Conservation (phyloP, 2,888 invertebrate species). For the Eristalinus aeneus region DNA sequence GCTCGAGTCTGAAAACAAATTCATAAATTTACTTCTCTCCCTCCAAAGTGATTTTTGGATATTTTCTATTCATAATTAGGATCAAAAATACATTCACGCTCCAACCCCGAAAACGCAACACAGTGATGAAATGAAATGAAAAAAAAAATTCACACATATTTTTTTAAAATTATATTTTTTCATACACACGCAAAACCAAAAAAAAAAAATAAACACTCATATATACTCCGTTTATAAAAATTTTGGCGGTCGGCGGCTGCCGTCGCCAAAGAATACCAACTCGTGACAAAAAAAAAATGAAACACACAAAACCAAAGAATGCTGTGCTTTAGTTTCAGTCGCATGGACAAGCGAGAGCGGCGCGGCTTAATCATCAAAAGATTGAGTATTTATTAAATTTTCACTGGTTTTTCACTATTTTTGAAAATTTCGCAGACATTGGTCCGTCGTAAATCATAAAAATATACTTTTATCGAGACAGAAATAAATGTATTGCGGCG, state of each 20-base stretch:
- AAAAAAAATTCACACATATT: background rate
- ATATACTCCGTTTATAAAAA: background rate
- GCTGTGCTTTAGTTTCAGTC: constrained; percentile 26
- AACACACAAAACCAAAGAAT: too few relatives aligned
- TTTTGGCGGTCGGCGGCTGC: background rate
- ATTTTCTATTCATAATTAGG: constrained; percentile 57
- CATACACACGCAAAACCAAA: background rate
- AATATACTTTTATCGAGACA: constrained; percentile 35
- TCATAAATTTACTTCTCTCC: constrained; percentile 50
- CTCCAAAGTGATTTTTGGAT: constrained; percentile 44
- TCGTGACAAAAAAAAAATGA: constrained; percentile 48
- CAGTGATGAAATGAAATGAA: constrained; percentile 21
- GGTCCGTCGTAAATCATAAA: constrained; percentile 72
- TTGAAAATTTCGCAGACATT: constrained; percentile 34
- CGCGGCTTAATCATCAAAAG: constrained; percentile 52
- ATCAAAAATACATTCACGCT: background rate
- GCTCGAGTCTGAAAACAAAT: constrained; percentile 49
- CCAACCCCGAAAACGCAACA: constrained; percentile 1
- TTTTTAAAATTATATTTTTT: constrained; percentile 24
- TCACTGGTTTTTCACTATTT: constrained; percentile 12
- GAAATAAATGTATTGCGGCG: constrained; percentile 49
- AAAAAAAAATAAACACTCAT: background rate
- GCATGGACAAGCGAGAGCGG: constrained; percentile 12
- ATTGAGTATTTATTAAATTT: constrained; percentile 2
- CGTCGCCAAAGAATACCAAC: constrained; percentile 6